These are phyloP conservation scores for Crioceris asparagi DNA, from an alignment of 2,888 invertebrate species.

Conservation along the genomic window DNA sequence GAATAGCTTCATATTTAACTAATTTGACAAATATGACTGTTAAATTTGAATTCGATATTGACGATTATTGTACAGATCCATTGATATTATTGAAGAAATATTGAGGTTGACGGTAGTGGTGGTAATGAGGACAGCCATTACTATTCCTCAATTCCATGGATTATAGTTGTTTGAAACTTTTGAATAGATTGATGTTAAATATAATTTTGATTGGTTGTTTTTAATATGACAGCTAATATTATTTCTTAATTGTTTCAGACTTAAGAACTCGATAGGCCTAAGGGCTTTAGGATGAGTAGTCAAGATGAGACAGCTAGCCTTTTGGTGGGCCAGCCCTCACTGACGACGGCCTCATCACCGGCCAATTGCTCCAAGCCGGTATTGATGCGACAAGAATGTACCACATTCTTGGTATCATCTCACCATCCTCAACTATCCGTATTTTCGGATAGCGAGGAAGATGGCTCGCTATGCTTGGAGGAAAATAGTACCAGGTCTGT, in stretches of 20 bases:
- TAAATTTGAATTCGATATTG: too few relatives aligned
- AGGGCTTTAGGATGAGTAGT: conserved; percentile 43
- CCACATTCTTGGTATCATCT: conserved; percentile 60
- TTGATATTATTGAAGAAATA: too few relatives aligned
- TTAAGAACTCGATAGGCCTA: conserved; percentile 18
- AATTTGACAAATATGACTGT: too few relatives aligned
- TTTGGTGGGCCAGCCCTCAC: conserved; percentile 53
- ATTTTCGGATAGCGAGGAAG: conserved; percentile 70
- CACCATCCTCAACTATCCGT: conserved; percentile 60
- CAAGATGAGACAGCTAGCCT: conserved; percentile 77
- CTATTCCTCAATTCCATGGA: too few relatives aligned
- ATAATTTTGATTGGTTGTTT: too few relatives aligned
- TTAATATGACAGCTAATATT: too few relatives aligned
- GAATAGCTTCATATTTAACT: too few relatives aligned
- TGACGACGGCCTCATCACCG: conserved; percentile 41
- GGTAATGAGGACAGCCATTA: too few relatives aligned
- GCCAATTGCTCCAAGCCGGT: conserved; percentile 60
- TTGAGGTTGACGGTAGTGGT: too few relatives aligned
- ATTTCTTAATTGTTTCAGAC: conserved; percentile 13
- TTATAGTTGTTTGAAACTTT: too few relatives aligned
- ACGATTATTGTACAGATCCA: too few relatives aligned
- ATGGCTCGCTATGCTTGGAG: conserved; percentile 52
- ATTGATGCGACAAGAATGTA: conserved; percentile 76
- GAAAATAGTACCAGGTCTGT: conserved; percentile 65
- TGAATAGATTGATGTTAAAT: too few relatives aligned